Conservation (phyloP, 2,113 vertebrate genomes). For the Toxostoma redivivum region DNA sequence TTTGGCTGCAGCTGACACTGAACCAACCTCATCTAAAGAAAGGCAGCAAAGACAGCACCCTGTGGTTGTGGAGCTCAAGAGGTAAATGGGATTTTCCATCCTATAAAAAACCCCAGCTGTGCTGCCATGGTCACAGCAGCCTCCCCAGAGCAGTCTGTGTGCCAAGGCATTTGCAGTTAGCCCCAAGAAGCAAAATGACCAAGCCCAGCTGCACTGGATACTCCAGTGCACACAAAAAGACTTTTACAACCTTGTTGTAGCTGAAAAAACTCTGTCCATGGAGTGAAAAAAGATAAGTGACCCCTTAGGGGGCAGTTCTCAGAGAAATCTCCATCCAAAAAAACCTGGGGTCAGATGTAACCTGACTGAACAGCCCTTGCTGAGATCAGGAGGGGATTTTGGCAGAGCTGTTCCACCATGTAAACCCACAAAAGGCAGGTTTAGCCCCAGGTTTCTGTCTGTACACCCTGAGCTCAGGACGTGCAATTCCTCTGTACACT, state of each 20-base stretch:
- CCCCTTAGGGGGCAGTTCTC: background rate
- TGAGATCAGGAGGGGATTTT: background rate
- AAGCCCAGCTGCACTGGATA: background rate
- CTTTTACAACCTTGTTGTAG: background rate
- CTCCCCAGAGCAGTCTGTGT: background rate
- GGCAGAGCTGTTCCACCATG: background rate
- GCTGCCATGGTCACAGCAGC: background rate
- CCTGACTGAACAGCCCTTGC: background rate
- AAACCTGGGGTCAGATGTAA: fast-evolving
- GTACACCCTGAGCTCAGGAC: background rate
- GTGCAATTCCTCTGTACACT: background rate
- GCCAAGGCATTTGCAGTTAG: conserved; percentile 23
- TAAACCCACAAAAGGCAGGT: background rate
- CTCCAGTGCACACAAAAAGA: background rate
- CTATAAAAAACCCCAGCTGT: conserved; percentile 57
- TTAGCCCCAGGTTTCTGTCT: background rate
- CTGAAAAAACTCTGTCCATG: background rate
- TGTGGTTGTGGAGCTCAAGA: background rate
- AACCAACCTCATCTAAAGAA: background rate
- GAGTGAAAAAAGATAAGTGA: background rate
- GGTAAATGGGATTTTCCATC: background rate
- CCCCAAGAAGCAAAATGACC: background rate
- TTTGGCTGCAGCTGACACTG: background rate
- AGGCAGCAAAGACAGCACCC: background rate
- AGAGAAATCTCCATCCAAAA: background rate